Conservation (phyloP, 2,797 vertebrate genomes). For the Phrynocephalus vlangalii region DNA sequence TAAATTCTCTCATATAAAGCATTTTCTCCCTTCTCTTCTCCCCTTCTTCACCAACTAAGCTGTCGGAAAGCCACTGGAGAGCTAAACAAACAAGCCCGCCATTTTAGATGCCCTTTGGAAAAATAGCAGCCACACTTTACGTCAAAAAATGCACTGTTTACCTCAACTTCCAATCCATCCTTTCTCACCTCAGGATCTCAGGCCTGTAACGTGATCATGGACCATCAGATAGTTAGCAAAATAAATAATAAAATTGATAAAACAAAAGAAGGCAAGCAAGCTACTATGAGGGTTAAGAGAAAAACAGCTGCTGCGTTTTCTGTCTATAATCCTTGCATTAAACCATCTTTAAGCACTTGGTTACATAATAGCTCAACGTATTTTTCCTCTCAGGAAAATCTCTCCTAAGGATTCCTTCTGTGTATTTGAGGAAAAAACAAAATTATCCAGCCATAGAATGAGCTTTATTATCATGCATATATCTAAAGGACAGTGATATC, state of each 20-base stretch:
- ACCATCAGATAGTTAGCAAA: conserved; percentile 63
- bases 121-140: conserved; percentile 19
- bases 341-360: conserved; percentile 67
- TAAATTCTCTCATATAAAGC: conserved; percentile 15
- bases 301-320: conserved; percentile 75
- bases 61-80: not conserved
- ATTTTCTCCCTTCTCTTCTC: not conserved
- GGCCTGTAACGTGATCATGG: conserved; percentile 53
- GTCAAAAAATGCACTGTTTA: conserved; percentile 69
- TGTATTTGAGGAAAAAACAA: not conserved
- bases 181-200: conserved; percentile 65
- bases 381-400: conserved; percentile 70
- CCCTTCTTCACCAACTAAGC: conserved; percentile 22
- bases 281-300: conserved; percentile 70
- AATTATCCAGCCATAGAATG: conserved; percentile 46
- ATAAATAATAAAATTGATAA: conserved; percentile 65
- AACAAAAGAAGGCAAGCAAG: conserved; percentile 64
- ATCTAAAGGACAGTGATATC: conserved; percentile 20
- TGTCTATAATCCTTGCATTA: conserved; percentile 74
- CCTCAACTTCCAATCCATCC: conserved; percentile 48
- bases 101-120: not conserved
- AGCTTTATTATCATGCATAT: conserved; percentile 21
- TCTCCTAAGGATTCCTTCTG: conserved; percentile 63
- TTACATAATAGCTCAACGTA: conserved; percentile 67
- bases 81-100: not conserved